Conservation (phyloP, 2,888 invertebrate species). For the Ormyrus pomaceus region DNA sequence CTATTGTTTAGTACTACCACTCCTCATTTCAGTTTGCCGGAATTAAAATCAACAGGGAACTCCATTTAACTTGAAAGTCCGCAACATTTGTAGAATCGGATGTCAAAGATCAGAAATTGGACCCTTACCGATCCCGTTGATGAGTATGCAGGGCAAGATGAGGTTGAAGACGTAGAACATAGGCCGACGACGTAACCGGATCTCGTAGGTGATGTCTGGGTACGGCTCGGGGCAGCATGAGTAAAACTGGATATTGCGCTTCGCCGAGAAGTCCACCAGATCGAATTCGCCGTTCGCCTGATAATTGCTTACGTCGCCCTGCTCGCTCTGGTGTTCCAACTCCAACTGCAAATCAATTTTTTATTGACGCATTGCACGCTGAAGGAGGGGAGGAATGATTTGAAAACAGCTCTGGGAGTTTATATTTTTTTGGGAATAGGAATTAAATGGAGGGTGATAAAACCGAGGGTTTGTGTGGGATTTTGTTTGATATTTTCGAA, state of each 20-base stretch:
- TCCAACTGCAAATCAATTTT: slow-evolving; percentile 79
- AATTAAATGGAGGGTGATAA: no score
- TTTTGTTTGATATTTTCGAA: no score
- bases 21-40: background rate
- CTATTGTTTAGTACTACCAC: background rate
- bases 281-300: slow-evolving; percentile 95
- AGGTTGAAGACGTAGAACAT: slow-evolving; percentile 92
- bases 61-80: no score
- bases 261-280: slow-evolving; percentile 85
- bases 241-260: slow-evolving; percentile 85
- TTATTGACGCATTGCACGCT: background rate
- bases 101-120: no score
- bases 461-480: no score
- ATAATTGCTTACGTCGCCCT: slow-evolving; percentile 91
- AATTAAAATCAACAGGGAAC: background rate
- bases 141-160: slow-evolving; percentile 89
- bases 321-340: slow-evolving; percentile 85
- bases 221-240: slow-evolving; percentile 90
- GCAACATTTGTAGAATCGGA: no score
- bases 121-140: slow-evolving; percentile 87
- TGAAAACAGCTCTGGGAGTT: no score
- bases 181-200: slow-evolving; percentile 85
- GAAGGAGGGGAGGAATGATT: no score
- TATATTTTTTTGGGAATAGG: no score
- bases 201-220: slow-evolving; percentile 89